Evolutionary conservation across 2,113 vertebrate species (phyloP).

Genomic region (Pelmatolapia mariae): DNA sequence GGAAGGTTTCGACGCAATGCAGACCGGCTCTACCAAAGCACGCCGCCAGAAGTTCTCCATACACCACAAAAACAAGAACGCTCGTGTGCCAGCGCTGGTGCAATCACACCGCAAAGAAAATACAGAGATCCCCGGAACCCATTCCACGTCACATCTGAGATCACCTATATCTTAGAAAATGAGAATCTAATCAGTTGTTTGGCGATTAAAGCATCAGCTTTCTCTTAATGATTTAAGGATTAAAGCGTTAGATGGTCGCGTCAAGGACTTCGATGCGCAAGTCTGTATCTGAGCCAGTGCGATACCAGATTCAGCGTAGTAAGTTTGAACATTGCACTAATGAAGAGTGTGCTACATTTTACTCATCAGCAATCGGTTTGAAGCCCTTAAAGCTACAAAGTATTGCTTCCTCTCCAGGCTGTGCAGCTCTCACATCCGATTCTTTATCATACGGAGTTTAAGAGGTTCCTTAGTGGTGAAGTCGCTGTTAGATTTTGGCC

Average conservation of each 20-base stretch:
- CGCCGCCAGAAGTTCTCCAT: constrained; percentile 65
- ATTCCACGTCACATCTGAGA: background rate
- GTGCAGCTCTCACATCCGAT: background rate
- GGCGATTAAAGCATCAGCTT: background rate
- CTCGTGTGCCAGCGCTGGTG: constrained; percentile 60
- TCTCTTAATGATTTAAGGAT: background rate
- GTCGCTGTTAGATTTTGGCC: background rate
- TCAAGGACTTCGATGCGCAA: background rate
- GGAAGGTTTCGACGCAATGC: constrained; percentile 80
- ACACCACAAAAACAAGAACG: constrained; percentile 62
- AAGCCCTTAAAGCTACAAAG: background rate
- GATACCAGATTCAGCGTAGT: background rate
- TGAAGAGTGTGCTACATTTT: background rate
- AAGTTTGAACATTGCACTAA: background rate
- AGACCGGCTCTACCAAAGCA: constrained; percentile 72
- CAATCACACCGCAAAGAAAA: constrained; percentile 51
- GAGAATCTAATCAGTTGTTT: background rate
- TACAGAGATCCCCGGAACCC: background rate
- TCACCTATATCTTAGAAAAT: background rate
- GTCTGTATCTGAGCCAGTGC: background rate
- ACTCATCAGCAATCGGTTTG: background rate
- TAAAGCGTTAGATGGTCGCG: background rate
- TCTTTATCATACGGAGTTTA: background rate
- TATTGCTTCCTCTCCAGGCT: background rate
- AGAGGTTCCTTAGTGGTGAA: background rate